A percentile compares a stretch with the other conserved stretches of the same genome.
Conservation (phyloP, 2,113 vertebrate genomes). For the Hemiprocne comata region DNA sequence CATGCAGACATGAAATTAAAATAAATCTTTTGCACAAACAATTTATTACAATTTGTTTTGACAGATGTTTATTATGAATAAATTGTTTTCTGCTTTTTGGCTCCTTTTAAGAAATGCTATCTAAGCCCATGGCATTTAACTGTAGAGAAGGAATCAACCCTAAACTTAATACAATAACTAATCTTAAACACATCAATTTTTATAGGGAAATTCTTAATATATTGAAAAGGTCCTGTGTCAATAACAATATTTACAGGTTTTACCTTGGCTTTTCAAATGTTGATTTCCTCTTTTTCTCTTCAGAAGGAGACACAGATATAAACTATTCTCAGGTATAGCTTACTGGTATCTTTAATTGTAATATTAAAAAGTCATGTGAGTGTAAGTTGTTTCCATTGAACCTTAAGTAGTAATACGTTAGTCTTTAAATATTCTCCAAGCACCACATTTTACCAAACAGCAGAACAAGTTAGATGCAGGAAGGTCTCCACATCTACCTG, state of each 20-base stretch:
- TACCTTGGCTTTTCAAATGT: background rate
- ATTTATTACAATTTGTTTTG: background rate
- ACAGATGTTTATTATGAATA: background rate
- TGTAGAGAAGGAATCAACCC: background rate
- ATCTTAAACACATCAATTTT: background rate
- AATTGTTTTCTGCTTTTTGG: background rate
- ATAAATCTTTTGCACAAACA: background rate
- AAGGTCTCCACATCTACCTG: background rate
- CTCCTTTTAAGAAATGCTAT: background rate
- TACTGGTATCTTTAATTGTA: background rate
- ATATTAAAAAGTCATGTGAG: background rate
- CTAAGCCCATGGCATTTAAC: background rate
- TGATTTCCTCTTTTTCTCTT: background rate
- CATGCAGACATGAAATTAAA: background rate
- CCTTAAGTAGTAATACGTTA: background rate
- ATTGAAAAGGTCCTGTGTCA: background rate
- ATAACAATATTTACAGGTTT: background rate
- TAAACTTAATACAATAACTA: background rate
- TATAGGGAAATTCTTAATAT: background rate
- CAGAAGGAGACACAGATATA: background rate
- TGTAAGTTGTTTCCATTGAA: background rate
- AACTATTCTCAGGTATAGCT: background rate
- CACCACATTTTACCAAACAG: background rate
- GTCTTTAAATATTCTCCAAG: background rate
- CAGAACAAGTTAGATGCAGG: background rate